A percentile compares a stretch with the other conserved stretches of the same genome.
Conservation (phyloP, 2,888 invertebrate genomes). For the Trichopria drosophilae region DNA sequence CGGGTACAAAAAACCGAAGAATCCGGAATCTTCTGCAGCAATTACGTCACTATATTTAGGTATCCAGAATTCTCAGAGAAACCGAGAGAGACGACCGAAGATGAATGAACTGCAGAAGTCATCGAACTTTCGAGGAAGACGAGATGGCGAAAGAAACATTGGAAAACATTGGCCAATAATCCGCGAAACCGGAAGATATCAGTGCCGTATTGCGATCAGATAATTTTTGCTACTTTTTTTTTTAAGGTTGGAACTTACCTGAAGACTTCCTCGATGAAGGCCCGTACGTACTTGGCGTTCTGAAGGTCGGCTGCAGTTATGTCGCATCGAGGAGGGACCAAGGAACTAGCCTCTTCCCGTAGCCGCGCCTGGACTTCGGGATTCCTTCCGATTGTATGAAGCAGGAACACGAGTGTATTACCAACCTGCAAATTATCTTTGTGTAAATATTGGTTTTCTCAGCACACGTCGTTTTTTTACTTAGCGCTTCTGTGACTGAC, state of each 20-base stretch:
- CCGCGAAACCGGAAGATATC: constrained; percentile 21
- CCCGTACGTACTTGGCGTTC: constrained; percentile 74
- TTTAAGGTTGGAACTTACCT: constrained; percentile 51
- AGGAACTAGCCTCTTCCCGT: constrained; percentile 65
- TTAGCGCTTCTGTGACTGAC: too few species aligned
- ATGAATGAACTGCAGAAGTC: constrained; percentile 12
- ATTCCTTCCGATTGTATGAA: constrained; percentile 74
- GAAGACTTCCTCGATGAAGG: constrained; percentile 78
- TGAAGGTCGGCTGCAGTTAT: constrained; percentile 65
- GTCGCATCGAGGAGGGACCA: constrained; percentile 62
- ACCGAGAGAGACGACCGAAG: constrained; percentile 22
- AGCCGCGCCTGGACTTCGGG: constrained; percentile 70
- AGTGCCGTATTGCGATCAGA: constrained; percentile 2
- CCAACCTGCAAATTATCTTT: constrained; percentile 65
- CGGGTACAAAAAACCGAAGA: too few species aligned
- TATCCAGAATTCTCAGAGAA: constrained; percentile 18
- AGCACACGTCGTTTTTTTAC: too few species aligned
- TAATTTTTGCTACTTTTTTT: neutral
- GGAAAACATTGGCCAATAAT: constrained; percentile 6
- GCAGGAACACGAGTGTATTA: constrained; percentile 77
- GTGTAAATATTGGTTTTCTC: constrained; percentile 13
- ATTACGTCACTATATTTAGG: constrained; percentile 17
- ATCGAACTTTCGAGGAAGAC: constrained; percentile 31
- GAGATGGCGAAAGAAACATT: neutral
- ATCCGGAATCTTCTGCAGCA: too few species aligned